These are phyloP conservation scores for Cremastobaeus sp. DNA, from an alignment of 2,888 invertebrate genomes.

Conservation along the genomic window DNA sequence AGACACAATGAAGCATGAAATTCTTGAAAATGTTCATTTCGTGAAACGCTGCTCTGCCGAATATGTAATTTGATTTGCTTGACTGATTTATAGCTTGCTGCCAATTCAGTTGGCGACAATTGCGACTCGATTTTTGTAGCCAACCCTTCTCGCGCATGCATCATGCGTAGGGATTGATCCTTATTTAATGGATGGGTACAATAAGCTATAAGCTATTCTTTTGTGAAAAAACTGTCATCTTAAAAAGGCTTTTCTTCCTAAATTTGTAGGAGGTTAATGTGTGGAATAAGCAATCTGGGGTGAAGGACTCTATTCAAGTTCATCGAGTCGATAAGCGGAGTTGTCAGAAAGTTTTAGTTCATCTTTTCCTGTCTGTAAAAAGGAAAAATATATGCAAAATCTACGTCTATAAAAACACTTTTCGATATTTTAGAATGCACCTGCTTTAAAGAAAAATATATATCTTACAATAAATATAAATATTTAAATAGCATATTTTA, in stretches of 20 bases:
- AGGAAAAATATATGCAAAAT: too few relatives aligned
- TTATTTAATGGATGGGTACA: conserved; percentile 52
- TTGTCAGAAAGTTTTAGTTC: conserved; percentile 40
- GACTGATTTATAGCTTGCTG: conserved; percentile 40
- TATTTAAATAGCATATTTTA: too few relatives aligned
- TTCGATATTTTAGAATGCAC: too few relatives aligned
- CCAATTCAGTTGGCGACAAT: conserved; percentile 52
- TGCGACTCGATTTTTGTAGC: conserved; percentile 44
- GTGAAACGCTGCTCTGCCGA: conserved; percentile 2
- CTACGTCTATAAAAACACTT: too few relatives aligned
- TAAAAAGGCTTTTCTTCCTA: conserved; percentile 51
- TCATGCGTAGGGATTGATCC: conserved; percentile 45
- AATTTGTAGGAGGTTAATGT: conserved; percentile 55
- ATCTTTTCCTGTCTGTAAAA: too few relatives aligned
- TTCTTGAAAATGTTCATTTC: conserved; percentile 36
- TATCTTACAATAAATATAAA: too few relatives aligned
- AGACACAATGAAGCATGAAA: too few relatives aligned
- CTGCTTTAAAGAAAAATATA: too few relatives aligned
- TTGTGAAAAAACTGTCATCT: conserved; percentile 53
- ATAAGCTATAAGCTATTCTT: conserved; percentile 57
- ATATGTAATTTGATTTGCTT: conserved; percentile 48
- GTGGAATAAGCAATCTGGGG: conserved; percentile 55
- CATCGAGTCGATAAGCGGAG: conserved; percentile 47
- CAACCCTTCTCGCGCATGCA: conserved; percentile 45
- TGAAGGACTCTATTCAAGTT: conserved; percentile 49